Base-by-base conservation (phyloP, 2,888 invertebrate species). In the Halictus quadricinctus region DNA sequence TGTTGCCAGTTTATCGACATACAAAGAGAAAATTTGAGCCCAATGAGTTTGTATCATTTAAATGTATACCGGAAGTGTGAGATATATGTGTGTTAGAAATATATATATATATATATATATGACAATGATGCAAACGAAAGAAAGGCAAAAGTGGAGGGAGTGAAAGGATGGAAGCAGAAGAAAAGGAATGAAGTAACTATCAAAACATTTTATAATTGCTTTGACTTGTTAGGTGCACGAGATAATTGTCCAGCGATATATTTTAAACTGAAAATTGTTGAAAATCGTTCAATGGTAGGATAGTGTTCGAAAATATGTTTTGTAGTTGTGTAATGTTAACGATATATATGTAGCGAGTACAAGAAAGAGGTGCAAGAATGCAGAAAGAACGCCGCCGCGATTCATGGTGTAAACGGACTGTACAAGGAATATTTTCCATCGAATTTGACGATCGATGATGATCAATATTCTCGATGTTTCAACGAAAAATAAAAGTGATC, bases 331-430 rank as follows among this genome's bases (percentile, higher is more conserved):
- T 72, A 48, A 81, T 60, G 77, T 50, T 64, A 83, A 29, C 69
- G 66, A 54, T 69, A 76, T 60, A 43, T 64, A 36, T 69, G 72
- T 72, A 72, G 21, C 13, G 60, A 43, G 75, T 36, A 76, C n/a
- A 75, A 79, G 83, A 84, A 79, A 74, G 43, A 78, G 54, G 72
- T 73, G 58, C 48, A 69, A 54, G 72, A 79, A 29, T 46, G 75
- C 66, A 76, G 84, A 75, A 82, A 83, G 84, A 84, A 85, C 84
- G 83, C 83, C 79, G 84, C 83, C 75, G 72, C 69, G 76, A 79
- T 79, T 58, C 29, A 58, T 48, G 36, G 76, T 48, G 60, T 70
- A 79, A 85, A 85, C 84, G 83, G 41, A 41, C 60, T 43, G 36
- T 36, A 60, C 58, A 48, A 54, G 25, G 76, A 66, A n/a, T n/a